Conservation (phyloP, 2,888 invertebrate genomes). For the Melieria picta region DNA sequence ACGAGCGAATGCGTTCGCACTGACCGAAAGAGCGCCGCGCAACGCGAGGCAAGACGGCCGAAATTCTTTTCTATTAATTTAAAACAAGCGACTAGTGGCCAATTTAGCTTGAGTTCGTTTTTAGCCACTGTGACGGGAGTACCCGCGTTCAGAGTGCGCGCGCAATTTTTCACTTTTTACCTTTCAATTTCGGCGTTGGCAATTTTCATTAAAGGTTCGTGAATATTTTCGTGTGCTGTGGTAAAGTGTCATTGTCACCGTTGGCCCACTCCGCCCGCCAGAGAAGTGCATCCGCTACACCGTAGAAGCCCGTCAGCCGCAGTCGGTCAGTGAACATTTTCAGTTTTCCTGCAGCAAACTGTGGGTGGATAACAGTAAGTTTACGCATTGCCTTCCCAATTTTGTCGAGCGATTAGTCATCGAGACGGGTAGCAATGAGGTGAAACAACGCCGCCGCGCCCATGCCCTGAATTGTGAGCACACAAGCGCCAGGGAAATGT, state of each 20-base stretch:
- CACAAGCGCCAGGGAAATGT: constrained; percentile 15
- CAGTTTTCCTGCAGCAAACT: not conserved
- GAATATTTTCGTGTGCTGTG: constrained; percentile 3
- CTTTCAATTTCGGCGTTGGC: constrained; percentile 5
- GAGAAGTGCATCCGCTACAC: not conserved
- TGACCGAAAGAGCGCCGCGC: no score
- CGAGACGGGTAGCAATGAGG: constrained; percentile 17
- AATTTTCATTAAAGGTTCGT: constrained; percentile 8
- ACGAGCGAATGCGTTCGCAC: no score
- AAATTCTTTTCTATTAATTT: constrained; percentile 38
- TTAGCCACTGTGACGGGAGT: constrained; percentile 44
- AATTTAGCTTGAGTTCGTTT: constrained; percentile 46
- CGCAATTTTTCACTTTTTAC: constrained; percentile 15
- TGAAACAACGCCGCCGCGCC: constrained; percentile 20
- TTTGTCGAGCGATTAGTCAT: constrained; percentile 26
- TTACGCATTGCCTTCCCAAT: no score
- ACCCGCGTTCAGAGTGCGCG: constrained; percentile 7
- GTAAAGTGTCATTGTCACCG: not conserved
- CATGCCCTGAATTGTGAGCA: not conserved
- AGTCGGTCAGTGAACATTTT: not conserved
- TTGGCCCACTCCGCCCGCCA: no score
- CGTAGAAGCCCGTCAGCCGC: not conserved
- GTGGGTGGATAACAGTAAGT: no score
- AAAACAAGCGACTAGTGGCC: constrained; percentile 46
- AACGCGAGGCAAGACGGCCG: not conserved